These are phyloP conservation scores for Danio rerio DNA, from an alignment of 2,113 vertebrate species.

Conservation along the genomic window GRCz12tu NC_133188.1:37408001-37408500, in stretches of 20 bases:
- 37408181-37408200: conserved; percentile 72
- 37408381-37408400: conserved; percentile 9
- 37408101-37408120: conserved; percentile 48
- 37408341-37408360: conserved; percentile 15
- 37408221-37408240: conserved; percentile 55
- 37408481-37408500: not conserved
- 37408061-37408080: conserved; percentile 50
- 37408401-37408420: conserved; percentile 3
- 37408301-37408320: conserved; percentile 59
- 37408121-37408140: conserved; percentile 54
- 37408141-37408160: conserved; percentile 45
- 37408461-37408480: not conserved
- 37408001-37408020: not conserved
- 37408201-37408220: conserved; percentile 79
- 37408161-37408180: conserved; percentile 59
- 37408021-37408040: not conserved
- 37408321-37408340: conserved; percentile 43
- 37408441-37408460: not conserved
- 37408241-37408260: conserved; percentile 65
- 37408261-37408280: conserved; percentile 70
- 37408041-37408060: conserved; percentile 43
- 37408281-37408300: conserved; percentile 60
- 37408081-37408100: conserved; percentile 55
- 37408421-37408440: not conserved
- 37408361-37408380: conserved; percentile 12